Evolutionary conservation across 1,140 invertebrate genomes (phyloP), one percentile per base, ranked within the genome.

Genomic region (Hyles euphorbiae): DNA sequence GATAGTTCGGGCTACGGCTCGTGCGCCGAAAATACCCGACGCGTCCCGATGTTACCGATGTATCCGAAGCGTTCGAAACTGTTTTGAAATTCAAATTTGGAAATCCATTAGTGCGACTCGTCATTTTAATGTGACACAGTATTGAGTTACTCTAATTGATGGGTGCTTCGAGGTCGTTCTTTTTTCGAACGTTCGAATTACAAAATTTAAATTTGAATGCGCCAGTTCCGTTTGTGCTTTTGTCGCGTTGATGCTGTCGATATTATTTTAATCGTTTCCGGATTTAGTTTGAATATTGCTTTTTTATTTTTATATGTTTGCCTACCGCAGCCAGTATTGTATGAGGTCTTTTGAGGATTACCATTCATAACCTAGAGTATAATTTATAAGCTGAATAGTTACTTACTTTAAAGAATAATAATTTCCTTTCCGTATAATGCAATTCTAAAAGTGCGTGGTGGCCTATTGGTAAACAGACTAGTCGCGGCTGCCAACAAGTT

Each of bases 141-240:
- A 87, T 87, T 83, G 80, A 87, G 84, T 87, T 87, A 87, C 84
- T 80, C 82, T 84, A 85, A 87, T 87, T 85, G 84, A 87, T 83
- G 78, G 77, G 63, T 73, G 81, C 61, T 64, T 64, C 56, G 50
- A 47, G 47, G 51, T 65, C 49, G 49, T 76, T 79, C 72, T 75
- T 81, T 79, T 81, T 82, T 74, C 72, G 71, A 78, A 78, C 74
- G 73, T 74, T 74, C 77, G 67, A 74, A 74, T 79, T 83, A 78
- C 69, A 71, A 76, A 60, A 58, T 58, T 64, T 53, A 51, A 67
- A 67, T 68, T 53, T 68, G 55, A 64, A 70, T 63, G 63, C 51
- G 60, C 53, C 59, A 62, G 64, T 67, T 59, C 58, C 58, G 57
- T 58, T 67, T 57, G 59, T 32, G 43, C 53, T 54, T 54, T 54